A percentile compares a stretch with the other conserved stretches of the same genome.
These are phyloP conservation scores for Adelognathus sp. DNA, from an alignment of 2,888 invertebrate genomes.

Conservation along the genomic window DNA sequence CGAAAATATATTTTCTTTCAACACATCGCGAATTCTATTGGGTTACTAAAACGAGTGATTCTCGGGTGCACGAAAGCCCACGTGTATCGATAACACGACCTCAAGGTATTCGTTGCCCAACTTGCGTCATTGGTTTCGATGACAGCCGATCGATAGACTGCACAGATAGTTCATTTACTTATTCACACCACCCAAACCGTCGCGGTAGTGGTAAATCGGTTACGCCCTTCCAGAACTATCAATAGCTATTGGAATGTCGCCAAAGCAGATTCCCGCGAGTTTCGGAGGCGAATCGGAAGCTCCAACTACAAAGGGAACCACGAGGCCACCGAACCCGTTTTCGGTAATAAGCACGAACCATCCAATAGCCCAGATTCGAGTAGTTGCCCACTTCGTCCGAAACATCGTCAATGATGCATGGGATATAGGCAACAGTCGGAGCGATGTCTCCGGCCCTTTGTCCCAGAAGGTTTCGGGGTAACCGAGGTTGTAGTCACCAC, in stretches of 20 bases:
- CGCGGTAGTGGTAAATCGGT: constrained; percentile 9
- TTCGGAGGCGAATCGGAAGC: neutral
- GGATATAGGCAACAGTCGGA: neutral
- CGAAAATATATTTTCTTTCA: neutral
- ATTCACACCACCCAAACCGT: neutral
- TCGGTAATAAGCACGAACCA: neutral
- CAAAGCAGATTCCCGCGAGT: constrained; percentile 1
- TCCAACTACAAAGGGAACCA: neutral
- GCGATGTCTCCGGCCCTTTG: constrained; percentile 32
- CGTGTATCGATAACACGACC: constrained; percentile 27
- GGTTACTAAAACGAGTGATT: neutral
- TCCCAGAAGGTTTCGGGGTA: neutral
- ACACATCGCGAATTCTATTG: neutral
- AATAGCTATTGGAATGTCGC: neutral
- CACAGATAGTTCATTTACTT: constrained; percentile 36
- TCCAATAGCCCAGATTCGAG: neutral
- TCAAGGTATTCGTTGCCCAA: constrained; percentile 18
- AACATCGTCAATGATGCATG: neutral
- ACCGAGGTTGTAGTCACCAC: constrained; percentile 18
- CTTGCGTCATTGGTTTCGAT: constrained; percentile 45
- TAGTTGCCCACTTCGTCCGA: neutral
- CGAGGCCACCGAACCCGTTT: neutral
- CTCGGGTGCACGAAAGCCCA: neutral
- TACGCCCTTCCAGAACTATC: neutral
- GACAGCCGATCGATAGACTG: constrained; percentile 41